phyloP scores from a whole-genome alignment of 2,113 vertebrate genomes.

The Candoia aspera region DNA sequence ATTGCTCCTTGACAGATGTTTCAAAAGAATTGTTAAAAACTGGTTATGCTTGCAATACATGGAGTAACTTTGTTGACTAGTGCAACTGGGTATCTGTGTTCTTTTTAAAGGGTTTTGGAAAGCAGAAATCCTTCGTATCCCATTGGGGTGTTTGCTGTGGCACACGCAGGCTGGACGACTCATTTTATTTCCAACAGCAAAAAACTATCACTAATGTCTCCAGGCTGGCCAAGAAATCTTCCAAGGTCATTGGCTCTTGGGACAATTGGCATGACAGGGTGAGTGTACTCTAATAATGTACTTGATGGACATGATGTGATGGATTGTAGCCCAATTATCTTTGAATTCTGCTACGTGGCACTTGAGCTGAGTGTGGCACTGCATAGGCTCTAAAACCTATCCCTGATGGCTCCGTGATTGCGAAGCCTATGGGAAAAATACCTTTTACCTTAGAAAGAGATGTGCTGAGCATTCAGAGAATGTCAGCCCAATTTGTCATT shows the following conservation, averaged over 20 bases:
- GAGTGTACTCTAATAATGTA: constrained; percentile 45
- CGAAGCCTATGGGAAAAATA: neutral
- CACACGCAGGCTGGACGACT: constrained; percentile 78
- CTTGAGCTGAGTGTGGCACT: accelerated
- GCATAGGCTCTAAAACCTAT: neutral
- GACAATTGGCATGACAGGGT: constrained; percentile 87
- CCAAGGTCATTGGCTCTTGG: constrained; percentile 84
- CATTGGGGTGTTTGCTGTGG: constrained; percentile 71
- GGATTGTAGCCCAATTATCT: neutral
- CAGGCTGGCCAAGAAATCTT: constrained; percentile 78
- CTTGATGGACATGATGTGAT: neutral
- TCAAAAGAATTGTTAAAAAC: neutral
- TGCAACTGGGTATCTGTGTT: neutral
- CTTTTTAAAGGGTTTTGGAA: constrained; percentile 77
- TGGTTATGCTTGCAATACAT: neutral
- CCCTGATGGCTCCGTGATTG: neutral
- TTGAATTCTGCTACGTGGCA: neutral
- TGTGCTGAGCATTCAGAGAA: neutral
- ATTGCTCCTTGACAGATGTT: neutral
- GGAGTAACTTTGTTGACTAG: neutral
- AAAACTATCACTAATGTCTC: constrained; percentile 65
- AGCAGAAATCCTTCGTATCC: constrained; percentile 81
- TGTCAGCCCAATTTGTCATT: neutral
- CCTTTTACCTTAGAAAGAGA: neutral
- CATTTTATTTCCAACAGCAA: constrained; percentile 78